phyloP scores from a whole-genome alignment of 1,140 invertebrate species.

The Drosophila santomea region DNA sequence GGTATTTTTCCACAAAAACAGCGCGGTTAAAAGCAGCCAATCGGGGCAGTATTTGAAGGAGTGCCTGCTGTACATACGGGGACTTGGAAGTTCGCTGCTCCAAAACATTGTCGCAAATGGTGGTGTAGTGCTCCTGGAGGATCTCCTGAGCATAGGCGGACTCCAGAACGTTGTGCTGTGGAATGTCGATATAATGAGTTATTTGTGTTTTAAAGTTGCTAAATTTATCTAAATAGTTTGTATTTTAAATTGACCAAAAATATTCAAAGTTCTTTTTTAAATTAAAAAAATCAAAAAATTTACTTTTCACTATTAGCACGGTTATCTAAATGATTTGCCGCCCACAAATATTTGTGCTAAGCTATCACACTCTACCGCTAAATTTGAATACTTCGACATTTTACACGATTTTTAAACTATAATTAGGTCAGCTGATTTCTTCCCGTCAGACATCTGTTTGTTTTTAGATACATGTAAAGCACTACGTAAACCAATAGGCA shows the following conservation, averaged over 20 bases:
- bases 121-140: constrained; percentile 93
- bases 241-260: neutral
- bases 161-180: constrained; percentile 88
- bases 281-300: neutral
- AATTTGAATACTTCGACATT: neutral
- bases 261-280: neutral
- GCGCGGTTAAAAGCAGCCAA: constrained; percentile 96
- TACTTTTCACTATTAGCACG: neutral
- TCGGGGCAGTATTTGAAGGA: constrained; percentile 95
- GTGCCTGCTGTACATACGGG: constrained; percentile 93
- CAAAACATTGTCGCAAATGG: constrained; percentile 92
- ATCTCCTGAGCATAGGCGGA: constrained; percentile 94
- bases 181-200: neutral
- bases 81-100: constrained; percentile 91
- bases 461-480: neutral
- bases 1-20: constrained; percentile 92
- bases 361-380: neutral
- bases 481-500: constrained; percentile 1
- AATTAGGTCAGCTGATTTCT: constrained; percentile 2
- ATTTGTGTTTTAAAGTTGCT: too few species aligned
- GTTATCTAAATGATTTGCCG: neutral
- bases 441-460: neutral
- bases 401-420: neutral
- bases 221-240: neutral
- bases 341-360: too few species aligned